Evolutionary conservation across 2,797 vertebrate species (phyloP).

Genomic region (Tympanoctomys barrerae): DNA sequence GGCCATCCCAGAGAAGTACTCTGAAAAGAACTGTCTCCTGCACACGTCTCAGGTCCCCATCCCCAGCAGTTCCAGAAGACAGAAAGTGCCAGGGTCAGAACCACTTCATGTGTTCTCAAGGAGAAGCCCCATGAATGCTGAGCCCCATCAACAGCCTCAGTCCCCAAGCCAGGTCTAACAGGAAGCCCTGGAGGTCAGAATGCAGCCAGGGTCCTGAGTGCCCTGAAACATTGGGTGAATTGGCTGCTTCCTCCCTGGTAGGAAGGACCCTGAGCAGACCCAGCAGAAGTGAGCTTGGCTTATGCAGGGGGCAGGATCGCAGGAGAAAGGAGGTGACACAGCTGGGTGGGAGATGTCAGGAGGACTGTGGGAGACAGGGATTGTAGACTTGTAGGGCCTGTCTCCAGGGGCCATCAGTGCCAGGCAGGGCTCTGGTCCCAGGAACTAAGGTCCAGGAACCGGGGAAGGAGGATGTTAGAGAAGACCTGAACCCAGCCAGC

Average conservation of each 20-base stretch:
- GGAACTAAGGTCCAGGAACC: background rate
- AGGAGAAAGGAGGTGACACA: background rate
- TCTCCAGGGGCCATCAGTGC: background rate
- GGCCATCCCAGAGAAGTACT: background rate
- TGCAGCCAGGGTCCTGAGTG: background rate
- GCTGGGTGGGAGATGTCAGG: background rate
- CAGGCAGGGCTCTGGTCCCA: background rate
- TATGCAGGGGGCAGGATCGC: background rate
- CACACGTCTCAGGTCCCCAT: background rate
- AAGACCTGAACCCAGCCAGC: background rate
- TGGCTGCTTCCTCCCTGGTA: background rate
- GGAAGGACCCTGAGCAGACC: background rate
- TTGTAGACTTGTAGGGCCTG: background rate
- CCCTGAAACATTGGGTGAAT: background rate
- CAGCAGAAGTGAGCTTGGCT: background rate
- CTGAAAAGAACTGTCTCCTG: background rate
- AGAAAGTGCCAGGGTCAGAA: background rate
- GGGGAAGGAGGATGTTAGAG: background rate
- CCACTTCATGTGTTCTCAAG: background rate
- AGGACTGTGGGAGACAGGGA: background rate
- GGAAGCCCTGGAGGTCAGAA: background rate
- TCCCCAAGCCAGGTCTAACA: background rate
- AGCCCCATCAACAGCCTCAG: background rate
- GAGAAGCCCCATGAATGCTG: background rate
- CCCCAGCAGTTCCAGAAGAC: background rate